Evolutionary conservation across 2,797 vertebrate species (phyloP), one percentile per base, ranked within the genome.

Genomic region (Moxostoma hubbsi): DNA sequence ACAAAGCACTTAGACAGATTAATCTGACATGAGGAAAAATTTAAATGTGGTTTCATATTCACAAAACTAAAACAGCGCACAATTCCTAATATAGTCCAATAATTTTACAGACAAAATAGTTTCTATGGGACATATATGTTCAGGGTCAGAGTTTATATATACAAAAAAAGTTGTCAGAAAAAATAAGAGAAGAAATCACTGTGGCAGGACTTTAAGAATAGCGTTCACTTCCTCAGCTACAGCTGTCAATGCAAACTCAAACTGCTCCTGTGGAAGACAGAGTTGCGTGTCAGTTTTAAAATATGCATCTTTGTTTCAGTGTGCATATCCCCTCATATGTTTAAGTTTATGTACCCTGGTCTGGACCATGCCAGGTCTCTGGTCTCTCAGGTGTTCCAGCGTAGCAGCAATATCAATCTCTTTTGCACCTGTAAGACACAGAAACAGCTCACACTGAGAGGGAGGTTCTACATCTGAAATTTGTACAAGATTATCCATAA

Each of bases 361-460:
- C 93, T 98, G 96, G 86, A 99, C 98, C 97, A 99, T 98, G 90
- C 94, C 94, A 0, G 96, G 95, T 89, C 98, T 93, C 93, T 99
- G 98, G 94, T 99, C 98, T 86, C 98, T 89, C 90, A 99, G 93
- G 90, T 99, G 97, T 91, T 99, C 98, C 94, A 99, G 93, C 66
- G 97, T 98, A 12, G 98, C 98, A 18, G 98, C 97, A 65, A 99
- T 99, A 90, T 99, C 98, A 86, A 99, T 97, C 94, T 99, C 98
- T 89, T 99, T 99, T 90, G 97, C 97, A 89, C 98, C 98, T 99
- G 93, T 88, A 86, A 89, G 85, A 74, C n/a, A 76, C 8, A 79
- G 9, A 74, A n/a, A 76, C 51, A 71, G n/a, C 51, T 50, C 13
- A 82, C n/a, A 53, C 1, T 36, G 36, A 36, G 36, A 36, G 36